A percentile compares a stretch with the other conserved stretches of the same genome.
phyloP scores from a whole-genome alignment of 1,140 invertebrate species.

The Drosophila ananassae region DNA sequence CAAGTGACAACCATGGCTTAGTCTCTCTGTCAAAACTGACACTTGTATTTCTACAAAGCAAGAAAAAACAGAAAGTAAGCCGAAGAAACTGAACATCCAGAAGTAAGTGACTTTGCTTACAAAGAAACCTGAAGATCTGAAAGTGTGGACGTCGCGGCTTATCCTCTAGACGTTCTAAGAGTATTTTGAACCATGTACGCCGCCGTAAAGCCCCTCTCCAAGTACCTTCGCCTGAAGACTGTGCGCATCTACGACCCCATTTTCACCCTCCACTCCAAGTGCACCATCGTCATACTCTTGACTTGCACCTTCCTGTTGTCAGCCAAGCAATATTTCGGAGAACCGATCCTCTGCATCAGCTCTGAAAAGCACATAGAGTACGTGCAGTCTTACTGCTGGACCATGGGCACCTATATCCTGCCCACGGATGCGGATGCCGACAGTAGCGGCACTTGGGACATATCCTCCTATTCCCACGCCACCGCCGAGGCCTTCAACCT shows the following conservation, averaged over 20 bases:
- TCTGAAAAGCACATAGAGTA: constrained; percentile 85
- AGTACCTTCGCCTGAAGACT: constrained; percentile 86
- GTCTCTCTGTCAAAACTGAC: background rate
- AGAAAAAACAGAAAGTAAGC: background rate
- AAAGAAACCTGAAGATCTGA: no score
- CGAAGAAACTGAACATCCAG: background rate
- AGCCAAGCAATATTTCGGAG: constrained; percentile 89
- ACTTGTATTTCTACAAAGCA: background rate
- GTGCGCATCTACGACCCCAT: constrained; percentile 88
- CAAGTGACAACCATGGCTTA: background rate
- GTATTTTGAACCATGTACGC: constrained; percentile 44
- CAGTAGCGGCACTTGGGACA: constrained; percentile 3
- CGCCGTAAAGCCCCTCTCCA: constrained; percentile 66
- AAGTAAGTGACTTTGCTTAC: no score
- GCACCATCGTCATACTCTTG: constrained; percentile 88
- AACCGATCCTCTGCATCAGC: constrained; percentile 88
- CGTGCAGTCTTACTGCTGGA: constrained; percentile 91
- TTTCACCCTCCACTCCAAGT: constrained; percentile 88
- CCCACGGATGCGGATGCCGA: constrained; percentile 18
- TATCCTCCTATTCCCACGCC: background rate
- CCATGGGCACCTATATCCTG: constrained; percentile 89
- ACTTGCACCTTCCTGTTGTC: constrained; percentile 88
- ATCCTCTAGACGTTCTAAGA: no score
- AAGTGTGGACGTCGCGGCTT: no score
- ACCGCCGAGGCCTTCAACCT: constrained; percentile 24